phyloP scores from a whole-genome alignment of 35 echinoderm and acorn worm genomes.

The Hemicentrotus pulcherrimus region DNA sequence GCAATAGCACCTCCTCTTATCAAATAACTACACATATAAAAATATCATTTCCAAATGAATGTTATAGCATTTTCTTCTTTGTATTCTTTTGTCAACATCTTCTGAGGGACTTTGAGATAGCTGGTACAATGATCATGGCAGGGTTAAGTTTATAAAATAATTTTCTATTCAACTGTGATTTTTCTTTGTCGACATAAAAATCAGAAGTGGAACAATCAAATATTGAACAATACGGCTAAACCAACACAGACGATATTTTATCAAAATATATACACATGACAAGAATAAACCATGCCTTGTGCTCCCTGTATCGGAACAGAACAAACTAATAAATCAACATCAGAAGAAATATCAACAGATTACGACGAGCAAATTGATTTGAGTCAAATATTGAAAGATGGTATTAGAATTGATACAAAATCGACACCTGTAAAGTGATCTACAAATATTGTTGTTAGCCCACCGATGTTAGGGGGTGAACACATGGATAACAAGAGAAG shows the following conservation, averaged over 20 bases:
- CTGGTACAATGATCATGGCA: too few relatives aligned
- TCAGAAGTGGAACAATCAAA: slow-evolving; percentile 2
- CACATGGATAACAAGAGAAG: not conserved
- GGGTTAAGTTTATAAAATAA: not conserved
- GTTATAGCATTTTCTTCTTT: too few relatives aligned
- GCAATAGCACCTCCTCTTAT: too few relatives aligned
- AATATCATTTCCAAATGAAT: too few relatives aligned
- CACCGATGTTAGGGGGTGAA: not conserved
- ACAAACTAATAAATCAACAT: slow-evolving; percentile 5
- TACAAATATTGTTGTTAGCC: slow-evolving; percentile 46
- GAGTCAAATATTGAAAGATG: slow-evolving; percentile 50
- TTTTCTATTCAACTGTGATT: not conserved
- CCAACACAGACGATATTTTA: not conserved
- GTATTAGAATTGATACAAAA: slow-evolving; percentile 39
- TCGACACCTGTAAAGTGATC: slow-evolving; percentile 40
- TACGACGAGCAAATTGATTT: slow-evolving; percentile 17
- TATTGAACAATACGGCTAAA: slow-evolving; percentile 37
- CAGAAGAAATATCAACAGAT: not conserved
- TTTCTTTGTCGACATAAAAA: not conserved
- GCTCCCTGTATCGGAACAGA: slow-evolving; percentile 20
- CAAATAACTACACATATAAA: too few relatives aligned
- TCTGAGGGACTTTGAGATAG: too few relatives aligned
- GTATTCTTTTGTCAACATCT: too few relatives aligned
- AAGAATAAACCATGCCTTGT: slow-evolving; percentile 35
- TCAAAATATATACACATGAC: slow-evolving; percentile 30